These are phyloP conservation scores for Prionailurus viverrinus DNA, from an alignment of 2,113 vertebrate species.

Conservation along the genomic window DNA sequence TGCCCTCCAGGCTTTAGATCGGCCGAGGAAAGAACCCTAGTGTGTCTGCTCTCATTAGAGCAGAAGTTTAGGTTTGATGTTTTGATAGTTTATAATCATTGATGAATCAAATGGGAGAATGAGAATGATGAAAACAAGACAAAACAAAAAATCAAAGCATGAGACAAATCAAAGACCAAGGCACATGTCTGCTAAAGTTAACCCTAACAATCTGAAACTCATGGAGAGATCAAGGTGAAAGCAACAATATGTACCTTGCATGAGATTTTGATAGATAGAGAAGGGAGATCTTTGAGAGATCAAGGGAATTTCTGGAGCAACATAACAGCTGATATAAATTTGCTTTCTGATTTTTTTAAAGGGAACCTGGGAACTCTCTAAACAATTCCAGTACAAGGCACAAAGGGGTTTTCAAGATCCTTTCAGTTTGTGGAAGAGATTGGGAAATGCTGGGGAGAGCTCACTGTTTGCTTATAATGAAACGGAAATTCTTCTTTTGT, in stretches of 20 bases:
- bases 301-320: slow-evolving; percentile 34
- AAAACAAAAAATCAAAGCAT: slow-evolving; percentile 70
- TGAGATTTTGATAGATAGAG: background rate
- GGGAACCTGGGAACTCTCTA: background rate
- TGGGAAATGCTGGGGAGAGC: background rate
- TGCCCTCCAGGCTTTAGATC: background rate
- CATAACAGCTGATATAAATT: slow-evolving; percentile 52
- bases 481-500: background rate
- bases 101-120: background rate
- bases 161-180: slow-evolving; percentile 48
- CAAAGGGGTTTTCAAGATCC: background rate
- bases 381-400: slow-evolving; percentile 2
- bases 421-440: background rate
- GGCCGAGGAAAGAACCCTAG: background rate
- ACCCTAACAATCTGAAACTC: background rate
- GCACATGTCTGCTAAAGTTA: background rate
- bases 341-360: slow-evolving; percentile 20
- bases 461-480: background rate
- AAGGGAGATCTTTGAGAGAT: slow-evolving; percentile 14
- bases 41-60: background rate
- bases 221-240: background rate
- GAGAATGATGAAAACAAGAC: slow-evolving; percentile 50
- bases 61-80: background rate
- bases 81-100: slow-evolving; percentile 10
- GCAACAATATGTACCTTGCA: background rate